Evolutionary conservation across 2,888 invertebrate species (phyloP).

Genomic region (Cryptosula pallasiana): DNA sequence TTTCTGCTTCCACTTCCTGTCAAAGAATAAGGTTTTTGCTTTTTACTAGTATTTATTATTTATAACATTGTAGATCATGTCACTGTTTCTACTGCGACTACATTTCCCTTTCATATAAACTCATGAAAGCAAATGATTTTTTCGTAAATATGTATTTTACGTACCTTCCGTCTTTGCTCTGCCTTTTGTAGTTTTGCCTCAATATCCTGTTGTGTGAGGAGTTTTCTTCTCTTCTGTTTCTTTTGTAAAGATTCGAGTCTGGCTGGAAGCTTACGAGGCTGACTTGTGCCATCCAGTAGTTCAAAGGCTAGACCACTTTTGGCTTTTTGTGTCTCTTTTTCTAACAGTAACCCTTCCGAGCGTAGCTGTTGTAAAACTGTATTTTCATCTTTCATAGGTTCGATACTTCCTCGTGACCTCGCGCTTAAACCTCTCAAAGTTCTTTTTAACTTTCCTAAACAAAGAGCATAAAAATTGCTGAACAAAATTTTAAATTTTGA

Average conservation of each 20-base stretch:
- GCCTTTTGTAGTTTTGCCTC: conserved; percentile 42
- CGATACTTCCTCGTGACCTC: conserved; percentile 31
- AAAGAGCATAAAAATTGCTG: too few species aligned
- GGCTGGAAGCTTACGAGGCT: conserved; percentile 34
- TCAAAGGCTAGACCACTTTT: conserved; percentile 47
- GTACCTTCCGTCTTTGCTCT: conserved; percentile 44
- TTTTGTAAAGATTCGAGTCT: conserved; percentile 42
- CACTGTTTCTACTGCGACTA: background rate
- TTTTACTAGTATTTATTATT: background rate
- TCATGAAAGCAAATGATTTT: too few species aligned
- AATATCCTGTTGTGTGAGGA: conserved; percentile 44
- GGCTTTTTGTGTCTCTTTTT: conserved; percentile 42
- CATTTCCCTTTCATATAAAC: too few species aligned
- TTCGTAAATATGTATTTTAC: too few species aligned
- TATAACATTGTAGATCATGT: background rate
- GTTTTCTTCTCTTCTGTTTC: conserved; percentile 39
- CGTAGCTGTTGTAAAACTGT: conserved; percentile 46
- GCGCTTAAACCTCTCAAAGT: conserved; percentile 9
- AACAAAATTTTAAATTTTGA: too few species aligned
- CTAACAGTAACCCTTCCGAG: conserved; percentile 50
- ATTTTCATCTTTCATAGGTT: conserved; percentile 45
- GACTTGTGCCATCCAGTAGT: conserved; percentile 31
- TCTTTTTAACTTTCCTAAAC: conserved; percentile 6
- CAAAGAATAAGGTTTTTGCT: too few species aligned
- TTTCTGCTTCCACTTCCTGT: conserved; percentile 40